Base-by-base conservation (phyloP, 2,888 invertebrate genomes). In the Ormia ochracea region DNA sequence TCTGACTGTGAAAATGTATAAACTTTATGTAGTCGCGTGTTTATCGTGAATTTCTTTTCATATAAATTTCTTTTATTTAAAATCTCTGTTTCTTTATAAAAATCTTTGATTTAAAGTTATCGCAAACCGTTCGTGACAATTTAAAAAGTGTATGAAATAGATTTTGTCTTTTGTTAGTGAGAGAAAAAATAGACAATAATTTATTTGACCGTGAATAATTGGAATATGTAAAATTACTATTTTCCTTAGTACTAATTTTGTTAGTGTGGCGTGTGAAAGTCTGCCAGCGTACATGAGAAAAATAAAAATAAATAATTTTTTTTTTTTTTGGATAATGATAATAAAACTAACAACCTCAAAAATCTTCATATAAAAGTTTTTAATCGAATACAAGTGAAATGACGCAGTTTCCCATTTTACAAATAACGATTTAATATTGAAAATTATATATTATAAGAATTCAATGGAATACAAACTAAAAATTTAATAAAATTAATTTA, bases 1-100 rank as follows among this genome's bases (percentile, higher is more conserved):
- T 88, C 86, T 83, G 84, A 86, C 85, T 85, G 87, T 86, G 80
- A 86, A 87, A 87, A 87, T 87, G 87, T 88, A 82, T 84, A 58
- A 31, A 77, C 63, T 45, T 63, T 33, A 56, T 45, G 70, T 76
- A 19, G 84, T 73, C 84, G 84, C 85, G 85, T 85, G 72, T 74
- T 76, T 75, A 78, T 81, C 58, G 81, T 81, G 81, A 81, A 77
- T 69, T 74, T 74, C 7, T 80, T 50, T 72, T 36, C 2, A 59
- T 50, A 48, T n/a, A 19, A 50, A 48, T 59, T 59, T 36, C 19
- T n/a, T 48, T 56, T 59, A 14, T 17, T 50, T 41, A 10, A 17
- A 43, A 50, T 48, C 33, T 61, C 26, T 54, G 12, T 61, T 63
- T n/a, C 17, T 54, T 41, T 17, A 43, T 43, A 61, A 28, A 72